These are phyloP conservation scores for Andrena bucephala DNA, from an alignment of 2,888 invertebrate species.

Conservation along the genomic window DNA sequence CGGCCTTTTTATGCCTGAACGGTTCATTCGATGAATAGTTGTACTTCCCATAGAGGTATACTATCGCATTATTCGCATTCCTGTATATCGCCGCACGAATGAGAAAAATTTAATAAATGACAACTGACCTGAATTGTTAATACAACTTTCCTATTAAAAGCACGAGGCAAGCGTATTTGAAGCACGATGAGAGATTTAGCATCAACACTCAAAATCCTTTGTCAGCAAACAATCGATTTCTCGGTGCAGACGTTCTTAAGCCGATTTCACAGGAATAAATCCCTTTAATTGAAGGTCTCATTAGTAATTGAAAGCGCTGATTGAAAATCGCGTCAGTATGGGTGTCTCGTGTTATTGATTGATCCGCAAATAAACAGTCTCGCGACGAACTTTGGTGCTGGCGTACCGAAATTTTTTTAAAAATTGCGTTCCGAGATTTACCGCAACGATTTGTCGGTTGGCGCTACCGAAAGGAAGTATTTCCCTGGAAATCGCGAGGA, in stretches of 20 bases:
- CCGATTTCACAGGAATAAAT: slow-evolving; percentile 59
- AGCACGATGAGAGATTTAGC: slow-evolving; percentile 12
- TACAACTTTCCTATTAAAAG: neutral
- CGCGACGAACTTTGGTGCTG: neutral
- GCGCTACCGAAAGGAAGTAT: neutral
- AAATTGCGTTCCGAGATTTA: neutral
- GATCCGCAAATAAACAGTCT: slow-evolving; percentile 16
- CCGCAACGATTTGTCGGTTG: neutral
- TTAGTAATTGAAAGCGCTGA: slow-evolving; percentile 64
- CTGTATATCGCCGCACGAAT: neutral
- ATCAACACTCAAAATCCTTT: slow-evolving; percentile 47
- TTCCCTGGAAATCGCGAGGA: neutral
- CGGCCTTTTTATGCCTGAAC: neutral
- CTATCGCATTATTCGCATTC: neutral
- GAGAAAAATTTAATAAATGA: neutral
- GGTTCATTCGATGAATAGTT: neutral
- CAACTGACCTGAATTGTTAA: neutral
- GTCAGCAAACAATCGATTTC: slow-evolving; percentile 51
- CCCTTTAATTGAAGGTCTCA: slow-evolving; percentile 63
- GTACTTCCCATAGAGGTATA: neutral
- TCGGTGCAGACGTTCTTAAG: slow-evolving; percentile 44
- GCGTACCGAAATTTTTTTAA: neutral
- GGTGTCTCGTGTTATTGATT: slow-evolving; percentile 2
- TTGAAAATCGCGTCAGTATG: slow-evolving; percentile 41
- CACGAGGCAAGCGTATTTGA: neutral